A percentile compares a stretch with the other conserved stretches of the same genome.
These are phyloP conservation scores for Poecilia wingei DNA, from an alignment of 2,797 vertebrate species.

Conservation along the genomic window DNA sequence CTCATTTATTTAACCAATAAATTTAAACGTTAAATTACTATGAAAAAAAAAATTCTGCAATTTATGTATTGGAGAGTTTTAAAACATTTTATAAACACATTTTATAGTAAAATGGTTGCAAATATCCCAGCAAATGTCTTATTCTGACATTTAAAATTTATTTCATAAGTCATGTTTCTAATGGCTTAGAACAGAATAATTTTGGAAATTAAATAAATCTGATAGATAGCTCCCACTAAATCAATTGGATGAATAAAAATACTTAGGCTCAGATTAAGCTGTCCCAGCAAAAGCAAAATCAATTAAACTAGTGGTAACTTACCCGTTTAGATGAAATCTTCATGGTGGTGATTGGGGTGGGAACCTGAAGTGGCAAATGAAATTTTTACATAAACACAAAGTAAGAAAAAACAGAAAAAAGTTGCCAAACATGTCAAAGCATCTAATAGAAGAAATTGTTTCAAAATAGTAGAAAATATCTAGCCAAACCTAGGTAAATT, in stretches of 20 bases:
- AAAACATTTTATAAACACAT: not conserved
- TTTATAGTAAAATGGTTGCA: not conserved
- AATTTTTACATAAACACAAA: not conserved
- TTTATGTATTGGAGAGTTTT: not conserved
- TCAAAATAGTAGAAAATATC: not conserved
- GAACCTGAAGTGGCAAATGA: slow-evolving; percentile 80
- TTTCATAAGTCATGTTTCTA: not conserved
- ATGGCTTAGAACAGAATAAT: not conserved
- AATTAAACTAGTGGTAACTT: slow-evolving; percentile 54
- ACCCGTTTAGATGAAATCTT: slow-evolving; percentile 99
- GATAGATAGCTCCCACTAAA: not conserved
- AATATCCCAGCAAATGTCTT: not conserved
- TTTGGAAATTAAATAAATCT: not conserved
- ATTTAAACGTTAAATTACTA: not conserved
- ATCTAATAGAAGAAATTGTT: not conserved
- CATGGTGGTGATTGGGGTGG: slow-evolving; percentile 94
- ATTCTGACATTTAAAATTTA: not conserved
- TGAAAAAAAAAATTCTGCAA: not conserved
- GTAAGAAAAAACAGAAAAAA: not conserved
- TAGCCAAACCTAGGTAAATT: not conserved
- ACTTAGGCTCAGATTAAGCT: not conserved
- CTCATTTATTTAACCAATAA: not conserved
- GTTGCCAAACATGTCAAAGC: not conserved
- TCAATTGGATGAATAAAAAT: not conserved
- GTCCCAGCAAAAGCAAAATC: not conserved